Conservation (phyloP, 2,113 vertebrate genomes). For the Astur gentilis region DNA sequence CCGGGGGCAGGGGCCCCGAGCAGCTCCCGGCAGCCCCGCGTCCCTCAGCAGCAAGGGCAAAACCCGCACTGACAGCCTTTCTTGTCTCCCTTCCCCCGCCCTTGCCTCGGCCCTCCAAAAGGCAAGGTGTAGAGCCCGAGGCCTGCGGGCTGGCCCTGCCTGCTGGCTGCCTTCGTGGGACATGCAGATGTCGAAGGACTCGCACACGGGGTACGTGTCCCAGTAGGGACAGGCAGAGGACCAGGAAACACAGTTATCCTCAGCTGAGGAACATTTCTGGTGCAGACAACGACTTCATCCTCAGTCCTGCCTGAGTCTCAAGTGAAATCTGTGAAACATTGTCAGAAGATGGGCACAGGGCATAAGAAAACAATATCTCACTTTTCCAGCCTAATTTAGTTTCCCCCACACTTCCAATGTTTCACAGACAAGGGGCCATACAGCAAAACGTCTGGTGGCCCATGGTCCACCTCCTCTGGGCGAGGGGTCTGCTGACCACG, state of each 20-base stretch:
- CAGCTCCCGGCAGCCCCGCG: rapidly evolving
- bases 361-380: not conserved
- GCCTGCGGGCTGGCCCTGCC: not conserved
- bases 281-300: not conserved
- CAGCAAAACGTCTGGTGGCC: rapidly evolving
- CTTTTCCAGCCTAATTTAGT: not conserved
- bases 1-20: rapidly evolving
- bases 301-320: rapidly evolving
- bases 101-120: too few relatives aligned
- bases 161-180: rapidly evolving
- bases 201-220: rapidly evolving
- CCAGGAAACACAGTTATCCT: not conserved
- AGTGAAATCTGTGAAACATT: not conserved
- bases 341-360: not conserved
- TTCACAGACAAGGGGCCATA: not conserved
- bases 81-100: not conserved
- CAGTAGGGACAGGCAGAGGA: not conserved
- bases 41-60: not conserved
- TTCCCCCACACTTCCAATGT: rapidly evolving
- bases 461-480: not conserved
- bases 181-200: rapidly evolving
- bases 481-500: rapidly evolving
- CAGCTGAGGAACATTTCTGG: not conserved
- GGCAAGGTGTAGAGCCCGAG: not conserved
- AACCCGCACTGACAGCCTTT: not conserved